Percentiles rank a stretch among this genome's conserved stretches.
phyloP scores from a whole-genome alignment of 2,113 vertebrate species.

The Ceyx cyanopectus region DNA sequence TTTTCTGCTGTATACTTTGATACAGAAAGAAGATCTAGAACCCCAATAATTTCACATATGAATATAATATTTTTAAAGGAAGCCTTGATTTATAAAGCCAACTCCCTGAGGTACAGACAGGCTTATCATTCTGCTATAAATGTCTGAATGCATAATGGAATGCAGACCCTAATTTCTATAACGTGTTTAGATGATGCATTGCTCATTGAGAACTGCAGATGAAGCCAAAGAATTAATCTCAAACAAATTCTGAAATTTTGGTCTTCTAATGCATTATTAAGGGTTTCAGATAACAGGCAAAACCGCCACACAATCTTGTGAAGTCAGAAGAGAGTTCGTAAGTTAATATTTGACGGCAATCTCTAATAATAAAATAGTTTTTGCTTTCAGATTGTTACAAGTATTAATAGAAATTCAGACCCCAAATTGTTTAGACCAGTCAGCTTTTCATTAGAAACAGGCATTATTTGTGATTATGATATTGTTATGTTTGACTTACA shows the following conservation, averaged over 20 bases:
- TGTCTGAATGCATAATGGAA: slow-evolving; percentile 77
- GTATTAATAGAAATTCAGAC: neutral
- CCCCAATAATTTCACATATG: slow-evolving; percentile 63
- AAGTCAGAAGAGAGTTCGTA: slow-evolving; percentile 12
- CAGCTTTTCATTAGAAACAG: slow-evolving; percentile 51
- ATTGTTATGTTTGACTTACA: slow-evolving; percentile 33
- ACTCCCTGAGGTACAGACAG: slow-evolving; percentile 68
- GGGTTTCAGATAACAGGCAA: slow-evolving; percentile 56
- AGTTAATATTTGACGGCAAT: slow-evolving; percentile 32
- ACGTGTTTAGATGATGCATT: slow-evolving; percentile 76
- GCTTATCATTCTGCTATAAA: slow-evolving; percentile 78
- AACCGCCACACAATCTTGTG: slow-evolving; percentile 15
- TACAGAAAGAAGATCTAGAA: slow-evolving; percentile 60
- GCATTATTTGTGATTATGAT: slow-evolving; percentile 37
- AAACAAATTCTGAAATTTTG: slow-evolving; percentile 56
- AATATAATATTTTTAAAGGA: slow-evolving; percentile 66
- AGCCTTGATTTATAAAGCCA: slow-evolving; percentile 76
- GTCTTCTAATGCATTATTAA: slow-evolving; percentile 69
- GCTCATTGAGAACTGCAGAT: slow-evolving; percentile 60
- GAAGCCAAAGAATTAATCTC: slow-evolving; percentile 61
- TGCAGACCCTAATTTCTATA: slow-evolving; percentile 75
- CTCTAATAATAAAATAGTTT: slow-evolving; percentile 18
- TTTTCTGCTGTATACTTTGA: neutral
- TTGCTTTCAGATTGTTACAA: slow-evolving; percentile 15
- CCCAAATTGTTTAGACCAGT: neutral